Base-by-base conservation (phyloP, 30 jellyfish, hydroid and myxozoan genomes). In the Aurelia sp. region DNA sequence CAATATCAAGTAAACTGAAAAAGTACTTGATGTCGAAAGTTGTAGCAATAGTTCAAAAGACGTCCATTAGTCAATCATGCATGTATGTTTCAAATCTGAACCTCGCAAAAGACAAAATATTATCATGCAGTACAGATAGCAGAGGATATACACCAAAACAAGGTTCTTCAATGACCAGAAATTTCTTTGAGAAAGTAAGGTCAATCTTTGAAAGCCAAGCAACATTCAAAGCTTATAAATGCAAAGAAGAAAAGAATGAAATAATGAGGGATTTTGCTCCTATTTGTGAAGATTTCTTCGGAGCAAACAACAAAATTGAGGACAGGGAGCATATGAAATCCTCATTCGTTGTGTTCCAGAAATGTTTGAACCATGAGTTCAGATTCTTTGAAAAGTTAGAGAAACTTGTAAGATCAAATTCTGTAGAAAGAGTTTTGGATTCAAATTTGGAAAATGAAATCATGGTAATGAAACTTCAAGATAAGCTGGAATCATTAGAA, bases 361-460 rank as follows among this genome's bases (percentile, higher is more conserved):
- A 62, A 62, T 20, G 75, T 15, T 37, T 73, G 12, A 44, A 60
- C 3, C 71, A 6, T 41, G 86, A 83, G 31, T 44, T 30, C 62
- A 61, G 74, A 35, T 76, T 50, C 2, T 83, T 31, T 23, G 50
- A 19, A 37, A 4, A 67, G 6, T 44, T 71, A 20, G 92, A 83
- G 55, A 73, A 71, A 31, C 52, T 23, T 12, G 74, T 69, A 6
- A 60, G 76, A 72, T 37, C 52, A 62, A 71, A 71, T 64, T 62
- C 92, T 18, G 86, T 83, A 3, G 84, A 83, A 72, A 71, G 86
- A 64, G 92, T 83, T 20, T 47, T 83, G 60, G 92, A 83, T 60
- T 19, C 74, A 27, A 83, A 83, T 33, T 50, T 83, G 22, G 92
- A 83, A 40, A 83, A 83, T 62, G 92, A 72, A 53, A 40, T 73